These are phyloP conservation scores for Plusia festucae DNA, from an alignment of 2,888 invertebrate genomes.

Conservation along the genomic window DNA sequence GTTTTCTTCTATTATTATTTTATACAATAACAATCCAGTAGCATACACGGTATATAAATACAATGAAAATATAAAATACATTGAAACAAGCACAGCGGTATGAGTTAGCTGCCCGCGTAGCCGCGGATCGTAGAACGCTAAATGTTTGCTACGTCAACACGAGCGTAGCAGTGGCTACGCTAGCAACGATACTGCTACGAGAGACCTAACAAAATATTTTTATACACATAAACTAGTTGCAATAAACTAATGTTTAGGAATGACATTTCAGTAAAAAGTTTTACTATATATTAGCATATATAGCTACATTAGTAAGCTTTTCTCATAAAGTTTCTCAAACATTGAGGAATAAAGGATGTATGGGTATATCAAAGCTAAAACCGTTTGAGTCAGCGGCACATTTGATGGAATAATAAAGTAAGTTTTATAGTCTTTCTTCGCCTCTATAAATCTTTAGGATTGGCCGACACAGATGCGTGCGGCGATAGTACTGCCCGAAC, in stretches of 20 bases:
- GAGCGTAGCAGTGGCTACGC: constrained; percentile 48
- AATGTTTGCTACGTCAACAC: constrained; percentile 69
- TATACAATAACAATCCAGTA: not conserved
- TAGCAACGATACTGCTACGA: constrained; percentile 38
- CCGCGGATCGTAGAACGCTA: constrained; percentile 53
- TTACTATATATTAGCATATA: not conserved
- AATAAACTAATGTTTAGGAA: constrained; percentile 4
- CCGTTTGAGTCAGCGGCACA: constrained; percentile 66
- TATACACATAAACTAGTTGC: constrained; percentile 34
- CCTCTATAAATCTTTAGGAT: constrained; percentile 74
- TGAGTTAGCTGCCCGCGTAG: constrained; percentile 22
- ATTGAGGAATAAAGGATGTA: constrained; percentile 41
- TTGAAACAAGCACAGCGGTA: constrained; percentile 13
- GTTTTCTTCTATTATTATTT: not conserved
- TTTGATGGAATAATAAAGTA: constrained; percentile 82
- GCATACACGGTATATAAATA: not conserved
- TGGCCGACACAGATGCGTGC: constrained; percentile 71
- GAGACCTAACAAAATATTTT: constrained; percentile 39
- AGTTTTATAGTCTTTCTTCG: constrained; percentile 78
- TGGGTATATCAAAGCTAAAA: constrained; percentile 65
- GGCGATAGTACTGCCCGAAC: constrained; percentile 60
- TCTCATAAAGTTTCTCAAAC: constrained; percentile 25
- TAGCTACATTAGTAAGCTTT: not conserved
- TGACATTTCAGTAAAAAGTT: not conserved
- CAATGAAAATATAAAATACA: constrained; percentile 14